These are phyloP conservation scores for Crotalus horridus DNA, from an alignment of 2,113 vertebrate species.

Conservation along the genomic window DNA sequence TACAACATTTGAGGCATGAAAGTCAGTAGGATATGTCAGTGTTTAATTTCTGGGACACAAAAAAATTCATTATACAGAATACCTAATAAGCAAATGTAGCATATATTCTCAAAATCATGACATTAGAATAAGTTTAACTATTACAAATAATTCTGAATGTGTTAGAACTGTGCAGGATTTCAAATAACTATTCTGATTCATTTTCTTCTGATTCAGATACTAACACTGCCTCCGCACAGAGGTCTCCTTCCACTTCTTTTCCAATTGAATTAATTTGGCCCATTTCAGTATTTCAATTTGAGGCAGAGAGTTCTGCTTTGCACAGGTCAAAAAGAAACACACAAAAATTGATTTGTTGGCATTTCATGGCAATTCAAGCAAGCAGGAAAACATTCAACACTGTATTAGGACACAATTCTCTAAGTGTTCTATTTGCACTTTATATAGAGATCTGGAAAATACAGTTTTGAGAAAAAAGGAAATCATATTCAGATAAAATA, in stretches of 20 bases:
- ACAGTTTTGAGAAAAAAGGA: background rate
- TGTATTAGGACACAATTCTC: background rate
- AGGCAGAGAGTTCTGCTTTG: background rate
- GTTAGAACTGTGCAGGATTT: background rate
- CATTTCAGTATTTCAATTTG: background rate
- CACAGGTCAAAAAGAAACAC: background rate
- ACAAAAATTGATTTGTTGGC: background rate
- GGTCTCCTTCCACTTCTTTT: background rate
- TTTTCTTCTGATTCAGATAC: background rate
- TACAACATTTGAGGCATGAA: background rate
- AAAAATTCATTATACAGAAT: fast-evolving
- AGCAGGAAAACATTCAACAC: background rate
- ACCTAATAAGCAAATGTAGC: background rate
- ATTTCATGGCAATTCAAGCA: background rate
- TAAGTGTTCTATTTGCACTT: background rate
- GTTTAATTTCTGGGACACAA: background rate
- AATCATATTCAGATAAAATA: background rate
- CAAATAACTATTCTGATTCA: background rate
- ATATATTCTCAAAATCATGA: background rate
- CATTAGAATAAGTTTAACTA: background rate
- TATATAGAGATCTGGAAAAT: background rate
- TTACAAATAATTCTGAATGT: background rate
- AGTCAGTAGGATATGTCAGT: background rate
- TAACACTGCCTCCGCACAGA: background rate
- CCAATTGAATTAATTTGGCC: background rate